Evolutionary conservation across 2,888 invertebrate species (phyloP).

Genomic region (Agonopterix subpropinquella): DNA sequence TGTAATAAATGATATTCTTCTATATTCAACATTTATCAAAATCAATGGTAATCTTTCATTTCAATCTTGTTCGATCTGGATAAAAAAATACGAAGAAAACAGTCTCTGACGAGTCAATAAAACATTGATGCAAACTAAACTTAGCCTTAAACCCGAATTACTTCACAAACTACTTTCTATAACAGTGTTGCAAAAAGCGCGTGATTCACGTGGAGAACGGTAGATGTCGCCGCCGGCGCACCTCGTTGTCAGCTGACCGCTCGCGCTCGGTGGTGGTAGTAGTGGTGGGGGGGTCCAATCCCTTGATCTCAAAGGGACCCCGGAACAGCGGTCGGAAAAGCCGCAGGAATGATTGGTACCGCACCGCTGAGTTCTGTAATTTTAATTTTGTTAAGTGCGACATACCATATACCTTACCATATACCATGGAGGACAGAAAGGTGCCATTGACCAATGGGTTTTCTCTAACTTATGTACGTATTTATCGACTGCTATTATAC

Average conservation of each 20-base stretch:
- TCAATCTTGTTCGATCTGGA: too few species aligned
- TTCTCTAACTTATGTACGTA: too few species aligned
- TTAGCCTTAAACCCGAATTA: too few species aligned
- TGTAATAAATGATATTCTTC: neutral
- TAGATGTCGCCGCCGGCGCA: conserved; percentile 31
- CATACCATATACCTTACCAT: too few species aligned
- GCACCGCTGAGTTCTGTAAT: conserved; percentile 85
- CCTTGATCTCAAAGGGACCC: conserved; percentile 83
- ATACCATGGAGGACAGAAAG: too few species aligned
- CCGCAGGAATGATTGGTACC: conserved; percentile 82
- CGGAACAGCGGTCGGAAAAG: conserved; percentile 85
- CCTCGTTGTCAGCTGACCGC: conserved; percentile 35
- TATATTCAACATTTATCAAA: neutral
- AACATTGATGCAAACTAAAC: neutral
- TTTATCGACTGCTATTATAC: too few species aligned
- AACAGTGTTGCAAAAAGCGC: too few species aligned
- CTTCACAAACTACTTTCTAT: too few species aligned
- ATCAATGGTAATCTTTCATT: too few species aligned
- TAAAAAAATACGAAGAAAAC: too few species aligned
- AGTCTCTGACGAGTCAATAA: too few species aligned
- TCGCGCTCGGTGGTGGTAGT: conserved; percentile 33
- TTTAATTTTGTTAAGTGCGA: neutral
- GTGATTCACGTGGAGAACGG: neutral
- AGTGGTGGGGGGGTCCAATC: conserved; percentile 77
- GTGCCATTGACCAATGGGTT: too few species aligned